Conservation (phyloP, 2,888 invertebrate genomes). For the Scaptomyza reducta region DNA sequence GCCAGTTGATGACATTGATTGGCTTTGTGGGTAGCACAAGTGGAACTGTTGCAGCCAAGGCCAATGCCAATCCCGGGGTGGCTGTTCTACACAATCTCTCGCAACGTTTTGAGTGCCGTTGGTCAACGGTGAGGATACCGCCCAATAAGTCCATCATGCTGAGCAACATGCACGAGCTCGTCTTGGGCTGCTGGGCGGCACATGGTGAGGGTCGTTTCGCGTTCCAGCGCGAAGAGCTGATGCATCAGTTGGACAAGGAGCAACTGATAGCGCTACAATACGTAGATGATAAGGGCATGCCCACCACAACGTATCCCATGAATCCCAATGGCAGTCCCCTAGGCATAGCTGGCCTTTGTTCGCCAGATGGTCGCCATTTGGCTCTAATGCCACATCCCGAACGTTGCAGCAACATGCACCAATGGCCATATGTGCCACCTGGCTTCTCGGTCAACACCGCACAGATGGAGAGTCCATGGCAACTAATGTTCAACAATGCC, state of each 20-base stretch:
- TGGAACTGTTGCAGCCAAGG: conserved; percentile 5
- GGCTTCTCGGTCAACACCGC: conserved; percentile 81
- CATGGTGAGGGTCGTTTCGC: conserved; percentile 96
- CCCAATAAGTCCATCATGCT: conserved; percentile 91
- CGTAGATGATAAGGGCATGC: conserved; percentile 90
- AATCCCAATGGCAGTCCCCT: conserved; percentile 96
- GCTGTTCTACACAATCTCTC: conserved; percentile 94
- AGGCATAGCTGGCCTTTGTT: conserved; percentile 96
- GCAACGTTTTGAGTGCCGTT: conserved; percentile 92
- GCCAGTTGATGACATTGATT: conserved; percentile 96
- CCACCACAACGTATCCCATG: conserved; percentile 94
- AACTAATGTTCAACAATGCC: conserved; percentile 95
- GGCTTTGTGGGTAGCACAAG: conserved; percentile 93
- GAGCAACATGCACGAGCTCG: conserved; percentile 92
- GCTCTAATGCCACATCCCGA: conserved; percentile 99
- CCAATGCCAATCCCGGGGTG: conserved; percentile 85
- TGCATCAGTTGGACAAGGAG: conserved; percentile 85
- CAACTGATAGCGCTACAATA: conserved; percentile 92
- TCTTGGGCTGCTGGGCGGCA: conserved; percentile 97
- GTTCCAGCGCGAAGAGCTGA: conserved; percentile 85
- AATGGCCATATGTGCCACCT: conserved; percentile 91
- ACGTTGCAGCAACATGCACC: conserved; percentile 94
- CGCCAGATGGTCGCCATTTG: conserved; percentile 95
- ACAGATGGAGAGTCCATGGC: conserved; percentile 93
- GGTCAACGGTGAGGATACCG: conserved; percentile 90